Percentiles rank a stretch among this genome's conserved stretches.
Conservation (phyloP, 1,140 invertebrate genomes). For the Macrotrachela quadricornifera region DNA sequence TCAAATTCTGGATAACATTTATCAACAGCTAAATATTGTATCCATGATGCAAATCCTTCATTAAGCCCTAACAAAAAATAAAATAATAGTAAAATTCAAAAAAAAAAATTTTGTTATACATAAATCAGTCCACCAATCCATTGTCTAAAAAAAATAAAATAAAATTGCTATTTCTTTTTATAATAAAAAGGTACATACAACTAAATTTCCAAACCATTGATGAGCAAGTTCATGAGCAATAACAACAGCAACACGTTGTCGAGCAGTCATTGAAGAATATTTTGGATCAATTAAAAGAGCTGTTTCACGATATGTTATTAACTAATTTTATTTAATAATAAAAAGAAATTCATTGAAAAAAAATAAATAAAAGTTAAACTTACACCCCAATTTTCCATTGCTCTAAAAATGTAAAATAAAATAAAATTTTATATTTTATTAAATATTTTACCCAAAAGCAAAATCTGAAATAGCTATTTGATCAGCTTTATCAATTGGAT, state of each 20-base stretch:
- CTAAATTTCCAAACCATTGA: slow-evolving; percentile 31
- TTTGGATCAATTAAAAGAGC: slow-evolving; percentile 13
- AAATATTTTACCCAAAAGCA: slow-evolving; percentile 36
- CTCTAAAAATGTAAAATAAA: slow-evolving; percentile 73
- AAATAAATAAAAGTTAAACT: too few relatives aligned
- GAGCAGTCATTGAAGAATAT: slow-evolving; percentile 45
- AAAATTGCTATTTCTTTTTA: neutral
- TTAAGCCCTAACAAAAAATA: slow-evolving; percentile 17
- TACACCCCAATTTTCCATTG: slow-evolving; percentile 30
- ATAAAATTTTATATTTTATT: slow-evolving; percentile 78
- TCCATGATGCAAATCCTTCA: slow-evolving; percentile 31
- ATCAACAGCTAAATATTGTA: slow-evolving; percentile 33
- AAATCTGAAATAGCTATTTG: slow-evolving; percentile 77
- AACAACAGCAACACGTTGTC: slow-evolving; percentile 65
- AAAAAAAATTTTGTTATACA: slow-evolving; percentile 1
- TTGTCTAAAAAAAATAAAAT: neutral
- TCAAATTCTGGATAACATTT: slow-evolving; percentile 34
- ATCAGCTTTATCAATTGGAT: slow-evolving; percentile 84
- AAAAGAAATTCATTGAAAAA: too few relatives aligned
- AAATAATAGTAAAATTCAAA: too few relatives aligned
- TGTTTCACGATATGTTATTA: slow-evolving; percentile 25
- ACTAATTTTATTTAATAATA: too few relatives aligned
- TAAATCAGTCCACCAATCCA: slow-evolving; percentile 32
- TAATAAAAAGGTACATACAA: slow-evolving; percentile 55
- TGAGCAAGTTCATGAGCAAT: slow-evolving; percentile 67